Percentiles rank a stretch among this genome's conserved stretches.
phyloP scores from a whole-genome alignment of 2,113 vertebrate species.

The Buteo buteo region DNA sequence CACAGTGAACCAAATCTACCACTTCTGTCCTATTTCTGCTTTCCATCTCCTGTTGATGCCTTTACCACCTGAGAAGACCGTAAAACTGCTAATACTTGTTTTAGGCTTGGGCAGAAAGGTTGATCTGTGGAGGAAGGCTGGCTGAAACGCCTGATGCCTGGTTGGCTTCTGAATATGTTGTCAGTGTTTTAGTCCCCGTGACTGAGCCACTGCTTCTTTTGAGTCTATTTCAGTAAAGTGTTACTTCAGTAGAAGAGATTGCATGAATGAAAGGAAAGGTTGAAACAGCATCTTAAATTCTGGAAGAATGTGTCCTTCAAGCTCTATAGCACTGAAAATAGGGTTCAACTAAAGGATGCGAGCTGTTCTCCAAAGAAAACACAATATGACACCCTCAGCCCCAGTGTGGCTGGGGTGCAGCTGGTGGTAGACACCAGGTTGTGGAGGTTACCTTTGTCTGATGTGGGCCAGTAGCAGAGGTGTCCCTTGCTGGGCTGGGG shows the following conservation, averaged over 20 bases:
- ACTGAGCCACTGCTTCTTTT: neutral
- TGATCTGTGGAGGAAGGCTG: neutral
- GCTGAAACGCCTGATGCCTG: neutral
- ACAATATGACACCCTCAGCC: rapidly evolving
- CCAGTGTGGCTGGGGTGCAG: rapidly evolving
- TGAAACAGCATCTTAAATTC: neutral
- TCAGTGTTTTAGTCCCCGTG: neutral
- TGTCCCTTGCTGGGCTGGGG: too few relatives aligned
- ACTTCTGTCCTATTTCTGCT: neutral
- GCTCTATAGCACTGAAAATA: neutral
- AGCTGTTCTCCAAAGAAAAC: neutral
- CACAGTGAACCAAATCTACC: neutral
- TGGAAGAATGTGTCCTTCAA: neutral
- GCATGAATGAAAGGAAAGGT: neutral
- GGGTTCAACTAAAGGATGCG: neutral
- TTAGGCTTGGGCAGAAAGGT: neutral
- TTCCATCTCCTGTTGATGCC: neutral
- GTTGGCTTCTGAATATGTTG: neutral
- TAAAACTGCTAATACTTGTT: neutral
- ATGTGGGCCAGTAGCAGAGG: neutral
- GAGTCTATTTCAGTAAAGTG: neutral
- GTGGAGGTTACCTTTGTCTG: neutral
- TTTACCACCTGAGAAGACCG: neutral
- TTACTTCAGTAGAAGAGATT: neutral
- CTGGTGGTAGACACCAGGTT: rapidly evolving